Conservation (phyloP, 23 tunicate genomes). For the Clavelina lepadiformis region DNA sequence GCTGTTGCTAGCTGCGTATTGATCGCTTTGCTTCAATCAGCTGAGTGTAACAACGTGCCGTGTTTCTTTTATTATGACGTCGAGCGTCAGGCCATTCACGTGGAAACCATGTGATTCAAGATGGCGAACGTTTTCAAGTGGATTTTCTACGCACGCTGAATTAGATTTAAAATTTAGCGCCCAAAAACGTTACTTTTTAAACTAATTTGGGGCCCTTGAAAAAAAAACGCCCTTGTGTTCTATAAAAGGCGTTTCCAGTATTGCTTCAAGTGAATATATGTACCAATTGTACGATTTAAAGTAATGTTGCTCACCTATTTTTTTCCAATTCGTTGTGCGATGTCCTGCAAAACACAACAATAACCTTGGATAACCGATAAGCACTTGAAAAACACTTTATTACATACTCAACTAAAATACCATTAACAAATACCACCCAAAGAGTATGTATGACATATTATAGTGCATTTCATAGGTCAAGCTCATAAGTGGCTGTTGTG, state of each 20-base stretch:
- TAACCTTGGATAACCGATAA: neutral
- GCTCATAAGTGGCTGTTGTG: no score
- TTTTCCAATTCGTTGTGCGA: slow-evolving; percentile 96
- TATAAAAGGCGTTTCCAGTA: no score
- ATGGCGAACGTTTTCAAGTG: neutral
- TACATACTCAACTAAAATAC: neutral
- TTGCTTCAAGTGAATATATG: no score
- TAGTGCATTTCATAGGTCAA: no score
- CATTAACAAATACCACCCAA: no score
- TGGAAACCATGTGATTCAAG: slow-evolving; percentile 43
- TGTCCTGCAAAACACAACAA: slow-evolving; percentile 54
- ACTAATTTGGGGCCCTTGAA: neutral
- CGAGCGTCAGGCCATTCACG: slow-evolving; percentile 30
- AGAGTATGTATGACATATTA: no score
- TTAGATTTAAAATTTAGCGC: neutral
- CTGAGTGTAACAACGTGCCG: neutral
- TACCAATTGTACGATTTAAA: slow-evolving; percentile 11
- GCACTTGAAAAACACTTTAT: neutral
- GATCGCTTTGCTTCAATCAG: neutral
- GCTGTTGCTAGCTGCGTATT: no score
- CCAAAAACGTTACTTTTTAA: neutral
- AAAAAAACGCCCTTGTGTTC: neutral
- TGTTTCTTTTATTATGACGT: slow-evolving; percentile 24
- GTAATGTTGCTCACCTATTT: slow-evolving; percentile 55
- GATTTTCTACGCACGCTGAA: neutral